These are phyloP conservation scores for Drosophila mimica DNA, from an alignment of 2,888 invertebrate genomes.

Conservation along the genomic window DNA sequence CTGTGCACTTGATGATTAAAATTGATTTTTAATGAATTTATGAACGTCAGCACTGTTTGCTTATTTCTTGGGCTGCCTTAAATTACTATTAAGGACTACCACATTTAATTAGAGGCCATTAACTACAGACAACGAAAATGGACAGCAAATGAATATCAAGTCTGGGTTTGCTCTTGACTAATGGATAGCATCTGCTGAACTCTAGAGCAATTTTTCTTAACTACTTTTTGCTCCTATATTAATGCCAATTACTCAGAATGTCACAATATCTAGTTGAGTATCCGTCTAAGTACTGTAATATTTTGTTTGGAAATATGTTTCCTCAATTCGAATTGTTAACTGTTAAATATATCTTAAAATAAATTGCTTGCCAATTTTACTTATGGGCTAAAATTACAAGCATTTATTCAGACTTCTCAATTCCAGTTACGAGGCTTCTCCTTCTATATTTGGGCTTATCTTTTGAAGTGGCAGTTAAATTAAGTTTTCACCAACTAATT, in stretches of 20 bases:
- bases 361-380: background rate
- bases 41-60: conserved; percentile 9
- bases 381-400: background rate
- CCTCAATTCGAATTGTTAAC: background rate
- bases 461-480: conserved; percentile 18
- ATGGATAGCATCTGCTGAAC: background rate
- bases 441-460: background rate
- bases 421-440: background rate
- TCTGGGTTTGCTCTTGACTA: background rate
- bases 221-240: background rate
- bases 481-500: conserved; percentile 21
- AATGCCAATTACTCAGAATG: background rate
- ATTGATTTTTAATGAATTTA: conserved; percentile 62
- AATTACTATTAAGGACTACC: conserved; percentile 25
- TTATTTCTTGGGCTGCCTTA: conserved; percentile 35
- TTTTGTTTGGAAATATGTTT: background rate
- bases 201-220: background rate
- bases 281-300: background rate
- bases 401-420: background rate
- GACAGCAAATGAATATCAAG: background rate
- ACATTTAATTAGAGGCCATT: background rate
- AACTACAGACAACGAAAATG: background rate
- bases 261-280: background rate
- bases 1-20: conserved; percentile 41
- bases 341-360: background rate